A percentile compares a stretch with the other conserved stretches of the same genome.
Evolutionary conservation across 1,140 invertebrate genomes (phyloP).

Genomic region (Coenobita brevimanus): DNA sequence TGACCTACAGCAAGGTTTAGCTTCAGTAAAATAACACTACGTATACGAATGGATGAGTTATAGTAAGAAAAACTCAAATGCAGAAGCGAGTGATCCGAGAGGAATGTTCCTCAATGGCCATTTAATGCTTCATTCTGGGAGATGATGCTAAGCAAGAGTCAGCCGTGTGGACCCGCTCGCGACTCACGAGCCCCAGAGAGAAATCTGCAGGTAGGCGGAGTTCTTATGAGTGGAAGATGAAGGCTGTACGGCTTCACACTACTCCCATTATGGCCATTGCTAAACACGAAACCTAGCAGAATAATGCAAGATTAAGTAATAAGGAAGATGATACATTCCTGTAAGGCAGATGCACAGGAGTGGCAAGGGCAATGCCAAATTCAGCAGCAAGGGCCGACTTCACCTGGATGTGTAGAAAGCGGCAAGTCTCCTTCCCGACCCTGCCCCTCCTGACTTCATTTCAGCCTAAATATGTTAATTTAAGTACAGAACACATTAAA

Average conservation of each 20-base stretch:
- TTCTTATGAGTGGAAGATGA: slow-evolving; percentile 41
- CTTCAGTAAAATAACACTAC: no score
- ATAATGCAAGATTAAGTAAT: neutral
- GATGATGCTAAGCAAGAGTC: neutral
- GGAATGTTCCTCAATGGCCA: no score
- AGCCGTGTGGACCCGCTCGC: slow-evolving; percentile 4
- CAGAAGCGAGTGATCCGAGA: no score
- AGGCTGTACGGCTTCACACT: slow-evolving; percentile 31
- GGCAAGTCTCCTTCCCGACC: neutral
- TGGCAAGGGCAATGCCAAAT: neutral
- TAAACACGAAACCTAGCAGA: neutral
- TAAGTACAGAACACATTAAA: no score
- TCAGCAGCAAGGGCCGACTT: neutral
- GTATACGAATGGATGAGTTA: no score
- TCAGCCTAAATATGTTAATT: no score
- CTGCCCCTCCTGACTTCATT: slow-evolving; percentile 2
- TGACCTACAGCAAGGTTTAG: no score
- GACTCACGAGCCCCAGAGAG: slow-evolving; percentile 40
- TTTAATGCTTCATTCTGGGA: no score
- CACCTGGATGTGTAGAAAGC: slow-evolving; percentile 57
- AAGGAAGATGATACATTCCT: neutral
- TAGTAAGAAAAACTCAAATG: no score
- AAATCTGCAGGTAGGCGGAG: slow-evolving; percentile 56
- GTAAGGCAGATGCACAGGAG: neutral
- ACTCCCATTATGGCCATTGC: slow-evolving; percentile 20